A percentile compares a stretch with the other conserved stretches of the same genome.
These are phyloP conservation scores for Hemitrygon akajei DNA, from an alignment of 2,797 vertebrate species.

Conservation along the genomic window DNA sequence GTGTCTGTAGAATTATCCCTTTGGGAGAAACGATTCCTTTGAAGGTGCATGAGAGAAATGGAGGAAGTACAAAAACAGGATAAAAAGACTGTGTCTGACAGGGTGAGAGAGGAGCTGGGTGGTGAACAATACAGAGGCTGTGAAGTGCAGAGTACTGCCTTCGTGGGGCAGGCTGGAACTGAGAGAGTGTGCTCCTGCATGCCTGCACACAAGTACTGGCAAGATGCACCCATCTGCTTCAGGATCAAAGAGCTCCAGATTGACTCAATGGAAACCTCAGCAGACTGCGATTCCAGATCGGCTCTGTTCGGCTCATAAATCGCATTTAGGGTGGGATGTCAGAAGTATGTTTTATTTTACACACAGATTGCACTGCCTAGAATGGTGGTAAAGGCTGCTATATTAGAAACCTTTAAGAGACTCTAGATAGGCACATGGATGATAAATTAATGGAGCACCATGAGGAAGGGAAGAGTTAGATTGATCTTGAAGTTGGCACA, in stretches of 20 bases:
- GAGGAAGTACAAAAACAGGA: neutral
- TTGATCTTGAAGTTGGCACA: no score
- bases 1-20: neutral
- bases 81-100: neutral
- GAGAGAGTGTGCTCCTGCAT: neutral
- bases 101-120: neutral
- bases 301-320: neutral
- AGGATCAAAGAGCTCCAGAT: neutral
- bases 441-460: no score
- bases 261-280: neutral
- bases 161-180: neutral
- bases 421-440: no score
- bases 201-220: neutral
- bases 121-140: neutral
- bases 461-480: no score
- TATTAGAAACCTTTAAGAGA: no score
- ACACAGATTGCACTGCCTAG: no score
- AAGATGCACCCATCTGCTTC: neutral
- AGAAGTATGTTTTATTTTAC: no score
- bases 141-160: neutral
- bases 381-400: no score
- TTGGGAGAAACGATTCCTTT: neutral
- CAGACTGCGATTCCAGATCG: neutral
- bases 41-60: neutral
- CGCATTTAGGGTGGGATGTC: no score